Base-by-base conservation (phyloP, 2,113 vertebrate species). In the Pelecanoides urinatrix region DNA sequence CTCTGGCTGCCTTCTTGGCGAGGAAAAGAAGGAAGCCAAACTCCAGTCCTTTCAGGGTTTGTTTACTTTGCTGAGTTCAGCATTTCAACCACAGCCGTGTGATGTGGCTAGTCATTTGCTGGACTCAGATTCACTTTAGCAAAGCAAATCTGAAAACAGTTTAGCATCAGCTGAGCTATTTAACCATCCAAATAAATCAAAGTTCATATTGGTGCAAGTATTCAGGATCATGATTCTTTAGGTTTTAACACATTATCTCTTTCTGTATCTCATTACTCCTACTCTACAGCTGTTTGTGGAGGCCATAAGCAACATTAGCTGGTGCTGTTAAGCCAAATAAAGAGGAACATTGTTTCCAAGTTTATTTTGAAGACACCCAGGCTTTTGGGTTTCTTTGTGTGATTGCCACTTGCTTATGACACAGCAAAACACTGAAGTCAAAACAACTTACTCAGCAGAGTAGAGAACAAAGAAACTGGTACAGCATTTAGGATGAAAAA, bases 401-500 rank as follows among this genome's bases (percentile, higher is more conserved):
- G 80, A 91, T 20, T 74, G 50, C 21, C 53, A 61, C 61, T 75
- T 66, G 49, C 55, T 80, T 86, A 94, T 71, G 85, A 95, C 55
- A 80, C 59, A 89, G 59, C 36, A 56, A 62, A 96, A 94, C n/a
- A 52, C 38, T 73, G 1, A 73, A 85, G 66, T 70, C 73, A 89
- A 92, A 97, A 92, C 30, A 79, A 92, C 93, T 78, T 87, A 92
- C 71, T 95, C 94, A 96, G 96, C 90, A 0, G 65, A 83, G 45
- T 7, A 71, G 50, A 74, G 67, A 93, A 97, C 70, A 94, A 95
- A 97, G 78, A 67, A 86, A 83, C 47, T 34, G 32, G 42, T 86
- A 81, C 90, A 97, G 96, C 95, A 97, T 94, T 97, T 97, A 93
- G 91, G 95, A 94, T 92, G 55, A 97, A 96, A 96, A 97, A 91